Conservation (phyloP, 2,888 invertebrate genomes). For the Caenorhabditis macrosperma region DNA sequence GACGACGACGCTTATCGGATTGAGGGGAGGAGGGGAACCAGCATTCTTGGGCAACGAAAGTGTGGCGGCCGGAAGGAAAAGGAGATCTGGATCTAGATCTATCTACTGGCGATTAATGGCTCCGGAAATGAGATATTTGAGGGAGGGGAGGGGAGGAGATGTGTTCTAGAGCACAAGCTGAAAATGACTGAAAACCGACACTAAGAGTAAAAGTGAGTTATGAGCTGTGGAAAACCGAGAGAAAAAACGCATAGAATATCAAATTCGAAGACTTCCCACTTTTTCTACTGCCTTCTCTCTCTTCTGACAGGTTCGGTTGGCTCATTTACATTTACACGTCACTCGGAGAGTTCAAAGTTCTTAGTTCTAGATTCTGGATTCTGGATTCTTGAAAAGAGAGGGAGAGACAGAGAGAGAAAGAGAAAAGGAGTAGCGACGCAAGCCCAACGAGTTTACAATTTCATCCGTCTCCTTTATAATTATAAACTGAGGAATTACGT, state of each 20-base stretch:
- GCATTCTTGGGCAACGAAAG: no score
- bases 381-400: no score
- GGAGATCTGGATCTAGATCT: no score
- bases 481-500: constrained; percentile 4
- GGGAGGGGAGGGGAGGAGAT: constrained; percentile 18
- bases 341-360: no score
- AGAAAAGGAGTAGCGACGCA: no score
- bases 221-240: neutral
- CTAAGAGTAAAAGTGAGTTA: neutral
- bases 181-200: neutral
- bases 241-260: neutral
- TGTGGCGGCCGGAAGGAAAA: neutral
- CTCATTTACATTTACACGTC: no score
- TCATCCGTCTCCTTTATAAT: neutral
- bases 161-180: neutral
- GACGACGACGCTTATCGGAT: neutral
- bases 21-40: neutral
- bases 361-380: no score
- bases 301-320: no score
- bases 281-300: no score
- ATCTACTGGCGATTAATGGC: constrained; percentile 28
- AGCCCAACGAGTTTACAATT: neutral
- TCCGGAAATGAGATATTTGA: constrained; percentile 44
- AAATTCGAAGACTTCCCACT: neutral
- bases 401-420: no score